A percentile compares a stretch with the other conserved stretches of the same genome.
Evolutionary conservation across 2,113 vertebrate species (phyloP).

Genomic region (Rhinogobius similis): DNA sequence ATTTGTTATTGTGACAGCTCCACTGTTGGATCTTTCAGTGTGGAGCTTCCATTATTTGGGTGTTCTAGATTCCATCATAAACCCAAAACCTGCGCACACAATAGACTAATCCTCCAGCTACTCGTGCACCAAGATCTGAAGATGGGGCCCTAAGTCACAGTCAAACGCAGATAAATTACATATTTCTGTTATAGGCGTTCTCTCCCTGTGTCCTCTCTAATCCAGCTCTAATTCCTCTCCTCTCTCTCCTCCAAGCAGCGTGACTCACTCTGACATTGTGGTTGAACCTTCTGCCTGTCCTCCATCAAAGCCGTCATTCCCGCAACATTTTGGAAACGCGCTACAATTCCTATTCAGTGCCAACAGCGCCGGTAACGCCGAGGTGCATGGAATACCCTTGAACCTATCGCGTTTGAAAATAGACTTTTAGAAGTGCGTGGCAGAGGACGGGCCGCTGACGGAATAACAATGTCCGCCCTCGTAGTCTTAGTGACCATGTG

Average conservation of each 20-base stretch:
- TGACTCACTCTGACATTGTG: not conserved
- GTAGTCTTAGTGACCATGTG: constrained; percentile 56
- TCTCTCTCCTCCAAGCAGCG: constrained; percentile 9
- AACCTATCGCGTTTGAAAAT: constrained; percentile 53
- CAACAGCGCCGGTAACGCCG: constrained; percentile 19
- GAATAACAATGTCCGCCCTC: constrained; percentile 60
- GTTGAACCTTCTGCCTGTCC: constrained; percentile 6
- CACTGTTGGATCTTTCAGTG: too few relatives aligned
- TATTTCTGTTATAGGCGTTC: not conserved
- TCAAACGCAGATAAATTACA: not conserved
- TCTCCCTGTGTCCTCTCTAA: not conserved
- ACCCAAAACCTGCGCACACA: too few relatives aligned
- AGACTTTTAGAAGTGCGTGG: constrained; percentile 49
- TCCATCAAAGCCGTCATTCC: constrained; percentile 25
- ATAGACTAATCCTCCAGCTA: too few relatives aligned
- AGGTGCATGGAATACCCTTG: constrained; percentile 48
- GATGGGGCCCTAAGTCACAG: too few relatives aligned
- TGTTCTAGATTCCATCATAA: too few relatives aligned
- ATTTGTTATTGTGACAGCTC: too few relatives aligned
- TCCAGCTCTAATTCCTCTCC: constrained; percentile 7
- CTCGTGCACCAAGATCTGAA: too few relatives aligned
- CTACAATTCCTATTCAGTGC: constrained; percentile 40
- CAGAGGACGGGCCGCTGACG: constrained; percentile 46
- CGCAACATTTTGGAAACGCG: constrained; percentile 20
- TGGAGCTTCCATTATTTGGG: too few relatives aligned